Percentiles rank a stretch among this genome's conserved stretches.
phyloP scores from a whole-genome alignment of 37 sponge, comb jelly and placozoan genomes.

The Spongia lamella region DNA sequence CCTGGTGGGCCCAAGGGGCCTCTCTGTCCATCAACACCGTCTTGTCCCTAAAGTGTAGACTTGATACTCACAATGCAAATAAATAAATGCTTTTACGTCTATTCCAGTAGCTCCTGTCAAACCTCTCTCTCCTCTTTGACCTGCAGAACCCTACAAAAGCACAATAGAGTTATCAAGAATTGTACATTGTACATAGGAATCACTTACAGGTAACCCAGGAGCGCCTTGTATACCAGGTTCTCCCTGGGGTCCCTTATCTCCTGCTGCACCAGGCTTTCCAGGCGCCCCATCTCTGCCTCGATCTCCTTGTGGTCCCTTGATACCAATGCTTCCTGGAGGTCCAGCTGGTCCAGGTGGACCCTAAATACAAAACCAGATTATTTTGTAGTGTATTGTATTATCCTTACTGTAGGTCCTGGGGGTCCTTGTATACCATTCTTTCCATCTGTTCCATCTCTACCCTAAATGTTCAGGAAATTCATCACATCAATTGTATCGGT shows the following conservation, averaged over 20 bases:
- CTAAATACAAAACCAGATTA: too few species aligned
- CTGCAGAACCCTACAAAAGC: slow-evolving; percentile 43
- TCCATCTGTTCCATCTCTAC: slow-evolving; percentile 57
- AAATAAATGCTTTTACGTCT: too few species aligned
- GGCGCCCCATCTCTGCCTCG: slow-evolving; percentile 15
- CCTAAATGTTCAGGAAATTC: not conserved
- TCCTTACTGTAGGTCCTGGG: too few species aligned
- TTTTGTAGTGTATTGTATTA: too few species aligned
- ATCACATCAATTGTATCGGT: not conserved
- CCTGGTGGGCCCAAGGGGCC: slow-evolving; percentile 24
- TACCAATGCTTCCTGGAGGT: slow-evolving; percentile 27
- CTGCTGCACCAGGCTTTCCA: slow-evolving; percentile 15
- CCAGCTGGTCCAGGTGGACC: slow-evolving; percentile 48
- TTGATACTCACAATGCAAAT: too few species aligned
- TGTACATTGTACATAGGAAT: too few species aligned
- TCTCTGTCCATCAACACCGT: slow-evolving; percentile 45
- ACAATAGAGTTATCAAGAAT: slow-evolving; percentile 1
- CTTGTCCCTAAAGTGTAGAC: slow-evolving; percentile 37
- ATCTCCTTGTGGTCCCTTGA: slow-evolving; percentile 32
- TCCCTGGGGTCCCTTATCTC: slow-evolving; percentile 67
- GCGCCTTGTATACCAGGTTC: slow-evolving; percentile 60
- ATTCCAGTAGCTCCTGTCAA: not conserved
- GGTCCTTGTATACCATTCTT: slow-evolving; percentile 46
- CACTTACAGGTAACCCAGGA: slow-evolving; percentile 41
- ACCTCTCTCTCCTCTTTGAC: slow-evolving; percentile 59